Conservation (phyloP, 2,113 vertebrate genomes). For the Carassius carassius region DNA sequence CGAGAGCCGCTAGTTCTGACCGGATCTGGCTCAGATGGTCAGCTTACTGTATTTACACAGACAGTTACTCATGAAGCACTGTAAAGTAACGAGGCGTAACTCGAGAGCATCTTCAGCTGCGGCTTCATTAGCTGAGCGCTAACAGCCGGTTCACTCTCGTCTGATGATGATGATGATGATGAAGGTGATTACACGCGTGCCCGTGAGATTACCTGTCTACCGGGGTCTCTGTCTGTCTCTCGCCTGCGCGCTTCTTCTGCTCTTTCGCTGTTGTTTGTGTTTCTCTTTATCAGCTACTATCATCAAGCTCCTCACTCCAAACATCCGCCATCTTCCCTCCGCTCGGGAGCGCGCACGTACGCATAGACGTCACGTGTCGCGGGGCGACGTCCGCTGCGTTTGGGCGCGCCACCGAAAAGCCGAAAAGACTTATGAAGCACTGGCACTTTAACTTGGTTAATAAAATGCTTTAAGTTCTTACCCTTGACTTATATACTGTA, state of each 20-base stretch:
- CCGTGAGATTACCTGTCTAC: not conserved
- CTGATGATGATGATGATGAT: not conserved
- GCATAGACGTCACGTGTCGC: not conserved
- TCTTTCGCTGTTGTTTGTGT: conserved; percentile 50
- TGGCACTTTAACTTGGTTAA: too few species aligned
- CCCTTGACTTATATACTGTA: too few species aligned
- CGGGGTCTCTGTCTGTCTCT: conserved; percentile 58
- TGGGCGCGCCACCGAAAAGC: not conserved
- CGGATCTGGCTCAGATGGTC: too few species aligned
- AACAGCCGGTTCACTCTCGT: not conserved
- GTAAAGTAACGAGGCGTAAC: not conserved
- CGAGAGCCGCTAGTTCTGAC: too few species aligned
- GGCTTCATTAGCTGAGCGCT: not conserved
- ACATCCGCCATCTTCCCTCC: conserved; percentile 77
- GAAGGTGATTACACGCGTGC: too few species aligned
- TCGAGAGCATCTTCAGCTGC: not conserved
- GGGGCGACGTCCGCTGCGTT: not conserved
- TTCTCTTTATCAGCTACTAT: conserved; percentile 73
- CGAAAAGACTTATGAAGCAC: too few species aligned
- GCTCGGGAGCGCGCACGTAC: conserved; percentile 57
- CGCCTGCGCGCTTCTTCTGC: not conserved
- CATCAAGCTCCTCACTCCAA: conserved; percentile 67
- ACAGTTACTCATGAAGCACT: too few species aligned
- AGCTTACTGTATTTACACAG: too few species aligned
- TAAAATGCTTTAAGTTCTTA: too few species aligned